Percentiles rank a stretch among this genome's conserved stretches.
Conservation (phyloP, 2,113 vertebrate genomes). For the Platycercus adscitus region DNA sequence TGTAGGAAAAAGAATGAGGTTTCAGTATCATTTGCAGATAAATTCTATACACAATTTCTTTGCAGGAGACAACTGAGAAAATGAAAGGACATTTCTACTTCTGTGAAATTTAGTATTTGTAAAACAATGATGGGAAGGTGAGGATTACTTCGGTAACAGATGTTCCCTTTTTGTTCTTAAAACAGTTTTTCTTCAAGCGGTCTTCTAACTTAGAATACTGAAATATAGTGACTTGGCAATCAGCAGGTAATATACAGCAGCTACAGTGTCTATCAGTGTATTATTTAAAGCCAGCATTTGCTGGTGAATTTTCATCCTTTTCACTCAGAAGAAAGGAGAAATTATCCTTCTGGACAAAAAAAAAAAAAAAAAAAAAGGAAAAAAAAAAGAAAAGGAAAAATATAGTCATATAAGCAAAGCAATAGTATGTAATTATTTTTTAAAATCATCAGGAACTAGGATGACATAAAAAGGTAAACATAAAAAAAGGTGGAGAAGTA, state of each 20-base stretch:
- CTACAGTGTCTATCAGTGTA: background rate
- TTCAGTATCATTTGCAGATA: background rate
- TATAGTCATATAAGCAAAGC: background rate
- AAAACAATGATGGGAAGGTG: background rate
- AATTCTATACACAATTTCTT: background rate
- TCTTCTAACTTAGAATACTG: background rate
- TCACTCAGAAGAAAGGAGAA: background rate
- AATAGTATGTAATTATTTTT: background rate
- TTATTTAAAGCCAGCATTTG: rapidly evolving
- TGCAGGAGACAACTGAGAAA: background rate
- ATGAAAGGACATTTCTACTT: background rate
- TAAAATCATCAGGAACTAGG: background rate
- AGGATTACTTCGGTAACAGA: background rate
- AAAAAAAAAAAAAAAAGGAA: background rate
- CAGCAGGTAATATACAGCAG: background rate
- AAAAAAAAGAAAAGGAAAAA: background rate
- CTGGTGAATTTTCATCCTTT: background rate
- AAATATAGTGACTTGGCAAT: background rate
- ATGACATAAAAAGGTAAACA: background rate
- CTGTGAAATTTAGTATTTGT: background rate
- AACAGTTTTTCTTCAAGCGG: background rate
- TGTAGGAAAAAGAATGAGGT: background rate
- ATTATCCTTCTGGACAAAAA: background rate
- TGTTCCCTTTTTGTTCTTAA: background rate
- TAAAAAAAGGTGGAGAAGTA: background rate